Evolutionary conservation across 1,140 invertebrate genomes (phyloP).

Genomic region (Euura lappo): DNA sequence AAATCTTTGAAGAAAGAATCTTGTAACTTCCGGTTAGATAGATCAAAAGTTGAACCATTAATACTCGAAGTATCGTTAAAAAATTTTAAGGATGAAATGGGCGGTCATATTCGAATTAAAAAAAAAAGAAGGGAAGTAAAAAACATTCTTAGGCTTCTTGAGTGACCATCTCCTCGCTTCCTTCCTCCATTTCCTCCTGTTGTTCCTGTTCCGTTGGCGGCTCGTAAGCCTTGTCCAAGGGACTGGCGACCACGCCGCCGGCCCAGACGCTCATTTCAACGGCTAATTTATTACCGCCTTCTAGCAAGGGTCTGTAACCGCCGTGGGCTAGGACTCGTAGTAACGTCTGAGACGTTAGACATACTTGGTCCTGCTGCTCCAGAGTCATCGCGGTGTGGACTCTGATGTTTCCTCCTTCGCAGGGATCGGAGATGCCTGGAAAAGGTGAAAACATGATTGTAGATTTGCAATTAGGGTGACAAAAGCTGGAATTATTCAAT

Average conservation of each 20-base stretch:
- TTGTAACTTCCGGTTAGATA: background rate
- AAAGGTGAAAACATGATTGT: constrained; percentile 16
- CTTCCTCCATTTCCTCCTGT: constrained; percentile 62
- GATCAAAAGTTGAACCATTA: background rate
- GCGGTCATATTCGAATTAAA: no score
- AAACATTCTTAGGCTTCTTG: constrained; percentile 49
- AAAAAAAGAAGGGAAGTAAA: no score
- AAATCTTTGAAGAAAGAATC: no score
- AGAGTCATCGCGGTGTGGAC: constrained; percentile 91
- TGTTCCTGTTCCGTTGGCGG: constrained; percentile 67
- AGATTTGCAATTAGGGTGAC: constrained; percentile 12
- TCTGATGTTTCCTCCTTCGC: constrained; percentile 86
- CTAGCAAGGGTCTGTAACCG: constrained; percentile 89
- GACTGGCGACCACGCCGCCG: constrained; percentile 90
- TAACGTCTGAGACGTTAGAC: constrained; percentile 87
- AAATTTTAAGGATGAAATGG: no score
- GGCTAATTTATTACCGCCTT: constrained; percentile 68
- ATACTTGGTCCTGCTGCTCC: constrained; percentile 95
- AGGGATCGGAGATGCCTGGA: constrained; percentile 87
- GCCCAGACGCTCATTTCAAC: constrained; percentile 90
- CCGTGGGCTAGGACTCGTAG: constrained; percentile 89
- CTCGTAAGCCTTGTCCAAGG: constrained; percentile 90
- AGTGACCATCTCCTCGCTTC: constrained; percentile 65
- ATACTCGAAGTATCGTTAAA: background rate
- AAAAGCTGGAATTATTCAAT: background rate